These are phyloP conservation scores for Metacarcinus magister DNA, from an alignment of 2,888 invertebrate species.

Conservation along the genomic window DNA sequence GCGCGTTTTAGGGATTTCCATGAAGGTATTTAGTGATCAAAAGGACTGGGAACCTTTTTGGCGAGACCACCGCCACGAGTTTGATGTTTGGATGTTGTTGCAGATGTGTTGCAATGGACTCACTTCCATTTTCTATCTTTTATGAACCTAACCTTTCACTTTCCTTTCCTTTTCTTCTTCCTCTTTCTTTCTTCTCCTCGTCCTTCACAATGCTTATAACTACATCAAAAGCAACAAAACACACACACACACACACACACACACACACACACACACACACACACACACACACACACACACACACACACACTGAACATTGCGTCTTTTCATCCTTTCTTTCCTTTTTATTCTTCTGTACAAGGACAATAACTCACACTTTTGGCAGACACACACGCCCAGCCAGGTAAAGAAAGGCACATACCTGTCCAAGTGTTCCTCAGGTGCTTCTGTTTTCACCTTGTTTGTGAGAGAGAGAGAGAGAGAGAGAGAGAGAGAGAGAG, in stretches of 20 bases:
- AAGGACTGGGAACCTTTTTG: not conserved
- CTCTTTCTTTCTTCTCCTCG: not conserved
- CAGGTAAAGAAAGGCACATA: not conserved
- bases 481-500: no score
- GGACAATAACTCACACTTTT: not conserved
- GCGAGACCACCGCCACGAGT: not conserved
- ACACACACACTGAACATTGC: not conserved
- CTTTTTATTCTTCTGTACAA: not conserved
- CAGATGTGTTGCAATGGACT: not conserved
- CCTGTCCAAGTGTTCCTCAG: not conserved
- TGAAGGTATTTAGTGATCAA: not conserved
- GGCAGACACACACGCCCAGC: not conserved
- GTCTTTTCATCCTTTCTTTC: not conserved
- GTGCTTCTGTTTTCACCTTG: no score
- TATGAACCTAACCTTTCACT: not conserved
- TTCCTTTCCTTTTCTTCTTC: not conserved
- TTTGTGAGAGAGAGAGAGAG: no score
- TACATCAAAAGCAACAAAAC: not conserved
- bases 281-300: constrained; percentile 22
- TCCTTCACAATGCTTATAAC: not conserved
- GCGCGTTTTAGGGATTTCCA: not conserved
- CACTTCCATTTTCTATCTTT: not conserved
- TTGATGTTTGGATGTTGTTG: not conserved
- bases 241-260: constrained; percentile 5
- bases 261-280: constrained; percentile 26